A percentile compares a stretch with the other conserved stretches of the same genome.
These are phyloP conservation scores for Clytia hemisphaerica DNA, from an alignment of 30 jellyfish, hydroid and myxozoan species.

Conservation along the genomic window DNA sequence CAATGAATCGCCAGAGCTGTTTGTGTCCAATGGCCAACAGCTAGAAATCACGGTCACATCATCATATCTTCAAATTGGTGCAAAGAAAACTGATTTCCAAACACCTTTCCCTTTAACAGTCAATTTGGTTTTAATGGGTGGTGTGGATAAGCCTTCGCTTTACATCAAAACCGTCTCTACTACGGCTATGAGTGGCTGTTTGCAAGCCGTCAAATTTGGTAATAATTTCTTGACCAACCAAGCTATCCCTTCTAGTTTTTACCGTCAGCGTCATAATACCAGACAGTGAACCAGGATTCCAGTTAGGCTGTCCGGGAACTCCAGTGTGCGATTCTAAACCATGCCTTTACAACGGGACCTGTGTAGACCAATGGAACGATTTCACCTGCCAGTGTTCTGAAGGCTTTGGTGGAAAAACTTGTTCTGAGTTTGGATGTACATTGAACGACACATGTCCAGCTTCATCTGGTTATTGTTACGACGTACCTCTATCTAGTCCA, in stretches of 20 bases:
- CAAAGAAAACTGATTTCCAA: too few relatives aligned
- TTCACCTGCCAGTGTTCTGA: constrained; percentile 42
- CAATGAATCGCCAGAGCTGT: too few relatives aligned
- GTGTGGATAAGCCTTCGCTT: too few relatives aligned
- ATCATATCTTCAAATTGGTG: too few relatives aligned
- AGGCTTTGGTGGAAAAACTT: constrained; percentile 49
- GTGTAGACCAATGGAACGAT: constrained; percentile 56
- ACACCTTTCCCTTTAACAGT: too few relatives aligned
- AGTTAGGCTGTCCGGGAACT: constrained; percentile 42
- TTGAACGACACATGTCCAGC: constrained; percentile 18
- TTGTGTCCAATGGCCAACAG: too few relatives aligned
- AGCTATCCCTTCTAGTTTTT: background rate
- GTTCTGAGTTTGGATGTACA: constrained; percentile 51
- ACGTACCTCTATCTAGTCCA: too few relatives aligned
- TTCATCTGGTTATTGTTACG: too few relatives aligned
- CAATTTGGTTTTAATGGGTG: too few relatives aligned
- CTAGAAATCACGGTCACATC: too few relatives aligned
- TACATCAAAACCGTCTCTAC: too few relatives aligned
- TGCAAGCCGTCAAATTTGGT: constrained; percentile 38
- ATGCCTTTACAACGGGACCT: constrained; percentile 46
- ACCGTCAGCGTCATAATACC: background rate
- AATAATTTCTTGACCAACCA: constrained; percentile 27
- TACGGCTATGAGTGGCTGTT: too few relatives aligned
- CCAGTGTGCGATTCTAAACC: constrained; percentile 49
- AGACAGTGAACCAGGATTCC: constrained; percentile 17